phyloP scores from a whole-genome alignment of 1,140 invertebrate genomes.

The Heliconius hewitsoni region DNA sequence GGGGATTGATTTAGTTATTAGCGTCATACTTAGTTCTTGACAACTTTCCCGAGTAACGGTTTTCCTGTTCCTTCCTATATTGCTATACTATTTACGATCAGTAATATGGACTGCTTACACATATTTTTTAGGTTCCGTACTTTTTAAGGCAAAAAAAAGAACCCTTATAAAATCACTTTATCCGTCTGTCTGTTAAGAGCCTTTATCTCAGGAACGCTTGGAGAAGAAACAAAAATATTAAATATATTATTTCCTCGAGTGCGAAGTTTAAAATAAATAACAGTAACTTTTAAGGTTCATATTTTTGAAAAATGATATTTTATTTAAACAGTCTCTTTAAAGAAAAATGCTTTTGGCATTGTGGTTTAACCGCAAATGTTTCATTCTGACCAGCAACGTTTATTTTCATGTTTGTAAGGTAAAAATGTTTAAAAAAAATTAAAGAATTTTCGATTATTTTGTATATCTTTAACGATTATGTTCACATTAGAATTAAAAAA shows the following conservation, averaged over 20 bases:
- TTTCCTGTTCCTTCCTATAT: conserved; percentile 23
- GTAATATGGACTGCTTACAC: neutral
- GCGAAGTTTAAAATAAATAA: neutral
- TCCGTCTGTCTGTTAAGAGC: no score
- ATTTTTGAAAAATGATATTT: no score
- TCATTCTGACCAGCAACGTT: neutral
- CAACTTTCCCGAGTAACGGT: conserved; percentile 31
- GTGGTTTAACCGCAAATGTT: neutral
- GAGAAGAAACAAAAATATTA: no score
- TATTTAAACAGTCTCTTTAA: neutral
- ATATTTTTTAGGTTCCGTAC: neutral
- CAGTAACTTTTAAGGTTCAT: neutral
- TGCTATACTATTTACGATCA: neutral
- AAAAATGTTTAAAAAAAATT: neutral
- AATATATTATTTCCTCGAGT: no score
- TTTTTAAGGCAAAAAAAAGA: no score
- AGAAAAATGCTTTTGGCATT: neutral
- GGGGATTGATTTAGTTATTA: conserved; percentile 53
- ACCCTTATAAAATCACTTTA: no score
- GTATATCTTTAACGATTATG: neutral
- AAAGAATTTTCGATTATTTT: neutral
- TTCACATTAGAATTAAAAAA: no score
- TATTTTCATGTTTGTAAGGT: neutral
- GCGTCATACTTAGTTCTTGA: conserved; percentile 54
- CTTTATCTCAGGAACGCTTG: no score